phyloP scores from a whole-genome alignment of 1,140 invertebrate species.

The Caenorhabditis elegans region DNA sequence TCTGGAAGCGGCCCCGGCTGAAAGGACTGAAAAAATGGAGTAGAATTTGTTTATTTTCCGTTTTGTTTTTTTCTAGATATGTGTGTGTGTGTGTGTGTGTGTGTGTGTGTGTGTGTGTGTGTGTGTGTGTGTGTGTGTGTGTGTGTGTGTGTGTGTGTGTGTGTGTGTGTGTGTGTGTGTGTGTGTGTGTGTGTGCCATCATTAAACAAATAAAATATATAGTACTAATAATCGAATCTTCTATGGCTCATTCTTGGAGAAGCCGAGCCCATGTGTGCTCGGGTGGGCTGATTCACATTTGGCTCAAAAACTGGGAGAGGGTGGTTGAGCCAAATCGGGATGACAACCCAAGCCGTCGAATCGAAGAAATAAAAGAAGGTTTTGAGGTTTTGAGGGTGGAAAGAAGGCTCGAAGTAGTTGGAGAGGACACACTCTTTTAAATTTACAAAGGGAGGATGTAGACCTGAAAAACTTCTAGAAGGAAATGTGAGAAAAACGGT shows the following conservation, averaged over 20 bases:
- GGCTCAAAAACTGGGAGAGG: too few species aligned
- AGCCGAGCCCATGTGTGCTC: neutral
- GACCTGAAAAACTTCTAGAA: too few species aligned
- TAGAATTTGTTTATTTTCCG: constrained; percentile 19
- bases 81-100: too few species aligned
- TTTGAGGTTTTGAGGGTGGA: neutral
- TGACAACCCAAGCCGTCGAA: neutral
- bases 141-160: too few species aligned
- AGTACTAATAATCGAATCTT: neutral
- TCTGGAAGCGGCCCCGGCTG: constrained; percentile 1
- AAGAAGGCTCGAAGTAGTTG: neutral
- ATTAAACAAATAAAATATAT: neutral
- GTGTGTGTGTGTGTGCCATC: neutral
- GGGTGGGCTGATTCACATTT: too few species aligned
- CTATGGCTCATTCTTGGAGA: neutral
- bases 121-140: too few species aligned
- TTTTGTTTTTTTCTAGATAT: neutral
- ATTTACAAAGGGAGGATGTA: too few species aligned
- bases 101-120: too few species aligned
- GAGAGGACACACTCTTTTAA: too few species aligned
- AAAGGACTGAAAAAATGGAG: too few species aligned
- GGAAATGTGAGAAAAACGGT: too few species aligned
- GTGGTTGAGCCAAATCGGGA: neutral
- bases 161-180: neutral
- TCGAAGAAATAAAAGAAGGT: neutral